Base-by-base conservation (phyloP, 2,113 vertebrate species). In the Hippoglossus stenolepis region DNA sequence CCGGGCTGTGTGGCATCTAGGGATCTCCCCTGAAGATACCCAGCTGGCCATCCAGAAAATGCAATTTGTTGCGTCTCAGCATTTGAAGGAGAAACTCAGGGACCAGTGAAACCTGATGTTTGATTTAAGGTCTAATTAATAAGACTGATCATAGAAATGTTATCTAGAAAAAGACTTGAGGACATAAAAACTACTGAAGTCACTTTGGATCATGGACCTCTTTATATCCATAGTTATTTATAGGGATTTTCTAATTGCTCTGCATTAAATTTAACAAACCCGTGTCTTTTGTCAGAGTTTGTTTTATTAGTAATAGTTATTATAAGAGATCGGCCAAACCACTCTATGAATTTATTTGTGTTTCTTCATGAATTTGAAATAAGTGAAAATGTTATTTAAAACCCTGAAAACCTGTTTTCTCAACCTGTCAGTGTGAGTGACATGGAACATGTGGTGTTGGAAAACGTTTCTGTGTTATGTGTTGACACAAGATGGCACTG, bases 1-100 rank as follows among this genome's bases (percentile, higher is more conserved):
- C 0, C 57, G 91, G 63, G 92, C 95, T 0, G 93, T 96, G 77
- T 96, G 96, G 96, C 96, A 98, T 91, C 74, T 90, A 0, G 88
- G 90, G 0, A 1, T 97, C 82, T 96, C 93, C 0, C 60, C 91
- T 9, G 87, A 18, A 0, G 94, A 97, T 85, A 96, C 96, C 0
- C 84, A 93, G 58, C 90, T 95, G 0, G 93, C 93, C 3, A 88
- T 92, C 51, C 88, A 77, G 76, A 97, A 97, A 80, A 90, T 96
- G 91, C 89, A 85, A 3, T 94, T 94, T 73, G 94, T 97, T 31
- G 92, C 91, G 9, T 86, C 85, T 51, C 80, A 85, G 70, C 74
- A 70, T 14, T 61, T 67, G 1, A 31, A 77, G 20, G 73, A 85
- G 67, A 87, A 84, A 56, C 2, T 5, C n/a, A 70, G 12, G 9